Evolutionary conservation across 1,140 invertebrate species (phyloP).

Genomic region (Lepidostoma basale): DNA sequence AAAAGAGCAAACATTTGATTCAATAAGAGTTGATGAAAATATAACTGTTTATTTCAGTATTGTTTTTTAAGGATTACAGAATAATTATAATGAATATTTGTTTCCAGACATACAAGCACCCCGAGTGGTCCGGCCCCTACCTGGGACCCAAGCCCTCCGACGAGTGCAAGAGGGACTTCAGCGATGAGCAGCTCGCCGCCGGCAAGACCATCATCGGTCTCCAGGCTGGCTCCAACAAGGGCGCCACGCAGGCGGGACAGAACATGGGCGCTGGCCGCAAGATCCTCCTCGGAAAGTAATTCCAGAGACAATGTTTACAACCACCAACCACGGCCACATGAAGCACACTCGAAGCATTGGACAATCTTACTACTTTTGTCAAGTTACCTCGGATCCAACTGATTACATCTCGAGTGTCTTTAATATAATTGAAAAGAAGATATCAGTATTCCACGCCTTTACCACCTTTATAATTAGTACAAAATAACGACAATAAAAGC

Average conservation of each 20-base stretch:
- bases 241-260: constrained; percentile 89
- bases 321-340: background rate
- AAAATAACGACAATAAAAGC: background rate
- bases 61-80: too few relatives aligned
- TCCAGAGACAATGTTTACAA: background rate
- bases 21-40: too few relatives aligned
- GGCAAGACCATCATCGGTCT: constrained; percentile 91
- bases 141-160: constrained; percentile 90
- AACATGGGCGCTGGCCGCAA: constrained; percentile 92
- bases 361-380: background rate
- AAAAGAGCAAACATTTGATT: too few relatives aligned
- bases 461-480: background rate
- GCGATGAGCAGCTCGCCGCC: constrained; percentile 87
- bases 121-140: constrained; percentile 87
- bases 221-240: constrained; percentile 96
- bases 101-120: constrained; percentile 82
- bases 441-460: constrained; percentile 5
- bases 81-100: too few relatives aligned
- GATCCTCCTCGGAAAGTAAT: constrained; percentile 86
- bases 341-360: background rate
- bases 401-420: background rate
- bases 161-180: constrained; percentile 90
- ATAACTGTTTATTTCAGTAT: too few relatives aligned
- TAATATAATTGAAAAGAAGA: background rate
- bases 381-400: background rate